Percentiles rank a stretch among this genome's conserved stretches.
Conservation (phyloP, 2,113 vertebrate genomes). For the Amblyornis subalaris region DNA sequence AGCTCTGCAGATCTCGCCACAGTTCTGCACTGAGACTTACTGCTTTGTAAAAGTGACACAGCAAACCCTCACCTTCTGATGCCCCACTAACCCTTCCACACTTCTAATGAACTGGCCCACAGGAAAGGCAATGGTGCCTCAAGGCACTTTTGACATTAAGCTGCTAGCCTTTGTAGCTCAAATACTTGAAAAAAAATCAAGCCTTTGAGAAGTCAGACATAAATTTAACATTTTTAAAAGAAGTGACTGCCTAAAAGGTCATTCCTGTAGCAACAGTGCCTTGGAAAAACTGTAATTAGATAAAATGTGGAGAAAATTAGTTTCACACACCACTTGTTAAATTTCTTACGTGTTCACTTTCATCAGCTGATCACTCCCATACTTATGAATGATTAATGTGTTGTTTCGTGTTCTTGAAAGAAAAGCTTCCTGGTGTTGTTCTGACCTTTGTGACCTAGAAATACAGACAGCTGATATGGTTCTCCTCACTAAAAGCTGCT, state of each 20-base stretch:
- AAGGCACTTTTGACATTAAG: not conserved
- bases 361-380: not conserved
- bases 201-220: not conserved
- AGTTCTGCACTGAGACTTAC: not conserved
- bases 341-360: not conserved
- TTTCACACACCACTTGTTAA: not conserved
- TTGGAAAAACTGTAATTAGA: not conserved
- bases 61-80: not conserved
- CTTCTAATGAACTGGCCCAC: not conserved
- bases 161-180: not conserved
- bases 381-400: not conserved
- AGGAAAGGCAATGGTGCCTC: not conserved
- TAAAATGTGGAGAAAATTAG: not conserved
- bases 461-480: not conserved
- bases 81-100: not conserved
- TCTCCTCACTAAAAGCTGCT: not conserved
- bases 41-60: not conserved
- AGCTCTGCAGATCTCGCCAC: not conserved
- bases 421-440: not conserved
- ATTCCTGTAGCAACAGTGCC: not conserved
- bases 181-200: not conserved
- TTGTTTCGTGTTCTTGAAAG: not conserved
- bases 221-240: not conserved
- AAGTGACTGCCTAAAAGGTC: not conserved
- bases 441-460: not conserved